phyloP scores from a whole-genome alignment of 1,140 invertebrate species.

The Mya arenaria region DNA sequence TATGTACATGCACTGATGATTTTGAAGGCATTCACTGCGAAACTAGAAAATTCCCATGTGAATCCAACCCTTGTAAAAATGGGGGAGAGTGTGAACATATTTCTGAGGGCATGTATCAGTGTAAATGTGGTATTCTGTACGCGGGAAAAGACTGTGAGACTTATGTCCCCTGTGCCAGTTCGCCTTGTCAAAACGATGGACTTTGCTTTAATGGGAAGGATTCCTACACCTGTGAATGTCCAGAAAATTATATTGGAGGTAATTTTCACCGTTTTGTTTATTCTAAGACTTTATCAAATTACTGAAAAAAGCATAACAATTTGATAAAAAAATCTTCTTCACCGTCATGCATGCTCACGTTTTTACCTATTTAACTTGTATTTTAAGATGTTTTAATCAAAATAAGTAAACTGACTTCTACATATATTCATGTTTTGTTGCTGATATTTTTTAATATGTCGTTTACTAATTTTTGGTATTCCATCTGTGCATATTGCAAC shows the following conservation, averaged over 20 bases:
- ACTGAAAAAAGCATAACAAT: too few relatives aligned
- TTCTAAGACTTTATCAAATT: too few relatives aligned
- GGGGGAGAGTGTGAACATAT: slow-evolving; percentile 53
- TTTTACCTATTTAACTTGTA: too few relatives aligned
- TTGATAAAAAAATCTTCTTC: too few relatives aligned
- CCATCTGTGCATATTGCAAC: too few relatives aligned
- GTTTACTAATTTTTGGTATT: too few relatives aligned
- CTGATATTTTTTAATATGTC: too few relatives aligned
- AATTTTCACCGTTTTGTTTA: too few relatives aligned
- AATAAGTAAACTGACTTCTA: too few relatives aligned
- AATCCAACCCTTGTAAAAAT: slow-evolving; percentile 39
- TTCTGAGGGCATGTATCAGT: slow-evolving; percentile 52
- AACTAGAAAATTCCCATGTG: slow-evolving; percentile 34
- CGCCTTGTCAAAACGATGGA: slow-evolving; percentile 64
- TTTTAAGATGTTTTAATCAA: too few relatives aligned
- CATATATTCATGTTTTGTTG: too few relatives aligned
- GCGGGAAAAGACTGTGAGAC: slow-evolving; percentile 60
- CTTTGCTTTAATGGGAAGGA: slow-evolving; percentile 58
- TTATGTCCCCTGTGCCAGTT: slow-evolving; percentile 57
- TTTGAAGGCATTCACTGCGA: slow-evolving; percentile 43
- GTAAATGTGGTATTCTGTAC: slow-evolving; percentile 57
- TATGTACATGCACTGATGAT: slow-evolving; percentile 26
- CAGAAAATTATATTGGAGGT: slow-evolving; percentile 38
- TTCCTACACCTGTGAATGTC: slow-evolving; percentile 60
- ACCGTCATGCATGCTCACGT: too few relatives aligned